Percentiles rank a stretch among this genome's conserved stretches.
These are phyloP conservation scores for Gymnoscopelus braueri DNA, from an alignment of 2,797 vertebrate genomes.

Conservation along the genomic window DNA sequence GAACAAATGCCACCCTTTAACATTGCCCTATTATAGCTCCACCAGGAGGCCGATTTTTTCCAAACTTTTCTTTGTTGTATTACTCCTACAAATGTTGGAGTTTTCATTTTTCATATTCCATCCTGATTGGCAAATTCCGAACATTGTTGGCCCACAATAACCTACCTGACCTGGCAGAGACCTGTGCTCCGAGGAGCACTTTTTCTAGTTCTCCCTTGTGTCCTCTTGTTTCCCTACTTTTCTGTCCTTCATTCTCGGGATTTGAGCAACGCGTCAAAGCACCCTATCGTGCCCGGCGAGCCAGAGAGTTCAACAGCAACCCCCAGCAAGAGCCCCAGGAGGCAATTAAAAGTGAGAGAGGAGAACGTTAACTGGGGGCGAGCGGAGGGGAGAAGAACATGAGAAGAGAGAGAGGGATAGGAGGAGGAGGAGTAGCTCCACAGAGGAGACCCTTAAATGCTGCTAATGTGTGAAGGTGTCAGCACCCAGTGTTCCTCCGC, in stretches of 20 bases:
- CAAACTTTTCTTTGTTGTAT: too few relatives aligned
- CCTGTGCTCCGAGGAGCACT: too few relatives aligned
- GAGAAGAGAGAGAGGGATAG: conserved; percentile 13
- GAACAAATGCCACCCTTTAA: too few relatives aligned
- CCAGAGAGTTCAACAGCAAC: conserved; percentile 71
- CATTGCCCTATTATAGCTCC: too few relatives aligned
- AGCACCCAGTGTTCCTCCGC: conserved; percentile 49
- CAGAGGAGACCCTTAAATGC: conserved; percentile 72
- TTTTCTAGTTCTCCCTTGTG: too few relatives aligned
- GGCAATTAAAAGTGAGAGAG: conserved; percentile 82
- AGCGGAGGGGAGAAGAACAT: conserved; percentile 33
- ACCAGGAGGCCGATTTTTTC: too few relatives aligned
- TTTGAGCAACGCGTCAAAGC: conserved; percentile 66
- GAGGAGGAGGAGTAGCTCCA: conserved; percentile 46
- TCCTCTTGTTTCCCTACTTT: neutral
- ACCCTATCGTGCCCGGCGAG: conserved; percentile 70
- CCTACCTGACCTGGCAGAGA: too few relatives aligned
- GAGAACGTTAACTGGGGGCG: conserved; percentile 76
- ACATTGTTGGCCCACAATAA: too few relatives aligned
- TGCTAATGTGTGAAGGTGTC: conserved; percentile 68
- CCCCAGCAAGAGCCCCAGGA: conserved; percentile 65
- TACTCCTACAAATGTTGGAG: too few relatives aligned
- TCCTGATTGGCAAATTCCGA: too few relatives aligned
- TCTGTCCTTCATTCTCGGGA: conserved; percentile 40
- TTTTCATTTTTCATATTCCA: too few relatives aligned